phyloP scores from a whole-genome alignment of 2,113 vertebrate species.

The Chelonoidis abingdonii region DNA sequence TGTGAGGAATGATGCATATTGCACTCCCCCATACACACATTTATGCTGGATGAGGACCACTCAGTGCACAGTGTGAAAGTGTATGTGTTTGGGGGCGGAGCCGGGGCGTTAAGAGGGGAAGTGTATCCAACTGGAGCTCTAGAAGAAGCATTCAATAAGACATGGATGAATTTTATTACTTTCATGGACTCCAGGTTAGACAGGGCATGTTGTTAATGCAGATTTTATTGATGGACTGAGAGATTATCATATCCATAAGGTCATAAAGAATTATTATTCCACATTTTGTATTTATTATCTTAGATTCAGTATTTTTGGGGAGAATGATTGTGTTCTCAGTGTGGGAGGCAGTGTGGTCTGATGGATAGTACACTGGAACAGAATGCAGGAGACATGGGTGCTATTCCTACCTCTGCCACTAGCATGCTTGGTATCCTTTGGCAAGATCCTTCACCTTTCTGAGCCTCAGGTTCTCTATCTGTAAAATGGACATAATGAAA shows the following conservation, averaged over 20 bases:
- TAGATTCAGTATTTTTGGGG: too few species aligned
- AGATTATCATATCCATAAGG: background rate
- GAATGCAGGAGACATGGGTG: background rate
- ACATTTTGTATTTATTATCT: background rate
- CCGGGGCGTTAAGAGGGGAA: too few species aligned
- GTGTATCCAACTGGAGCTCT: slow-evolving; percentile 60
- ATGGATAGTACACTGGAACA: background rate
- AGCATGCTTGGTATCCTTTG: too few species aligned
- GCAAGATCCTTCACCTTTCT: background rate
- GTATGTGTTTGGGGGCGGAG: background rate
- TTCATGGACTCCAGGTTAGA: slow-evolving; percentile 29
- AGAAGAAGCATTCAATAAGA: slow-evolving; percentile 27
- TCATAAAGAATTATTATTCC: background rate
- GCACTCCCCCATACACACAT: slow-evolving; percentile 70
- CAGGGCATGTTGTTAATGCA: background rate
- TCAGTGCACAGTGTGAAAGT: slow-evolving; percentile 48
- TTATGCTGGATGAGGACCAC: slow-evolving; percentile 67
- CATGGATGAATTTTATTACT: background rate
- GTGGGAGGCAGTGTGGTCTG: too few species aligned
- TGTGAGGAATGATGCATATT: slow-evolving; percentile 58
- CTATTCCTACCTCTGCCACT: background rate
- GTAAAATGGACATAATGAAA: background rate
- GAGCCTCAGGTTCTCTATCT: too few species aligned
- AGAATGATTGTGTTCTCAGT: too few species aligned
- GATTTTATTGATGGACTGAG: background rate